Evolutionary conservation across 2,113 vertebrate species (phyloP), one percentile per base, ranked within the genome.

Genomic region (Cricetomys ansorgei): DNA sequence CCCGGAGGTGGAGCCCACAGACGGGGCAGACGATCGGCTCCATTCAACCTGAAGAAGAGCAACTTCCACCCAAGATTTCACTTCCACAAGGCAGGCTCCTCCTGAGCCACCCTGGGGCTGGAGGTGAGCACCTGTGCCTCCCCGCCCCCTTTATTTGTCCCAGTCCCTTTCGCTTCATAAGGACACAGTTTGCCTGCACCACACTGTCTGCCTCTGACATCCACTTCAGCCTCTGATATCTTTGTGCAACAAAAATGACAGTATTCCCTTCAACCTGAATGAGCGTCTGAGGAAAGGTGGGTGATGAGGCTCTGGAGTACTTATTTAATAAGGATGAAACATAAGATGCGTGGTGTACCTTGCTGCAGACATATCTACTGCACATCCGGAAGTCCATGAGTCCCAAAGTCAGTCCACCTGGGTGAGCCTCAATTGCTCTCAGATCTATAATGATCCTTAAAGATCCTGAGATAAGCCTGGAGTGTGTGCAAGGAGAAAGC

Each of bases 401-500:
- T 19, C 34, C 48, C 29, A 9, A 62, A 62, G 88, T 37, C 87
- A 62, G 88, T 37, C 87, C 40, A 45, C 31, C 19, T 19, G 29
- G 72, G n/a, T 0, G 34, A 43, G 7, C 37, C 17, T 0, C 3
- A 21, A 5, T 7, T 10, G 21, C 17, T 76, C n/a, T 2, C 0
- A 37, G 31, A 29, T 1, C 57, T 76, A 50, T 3, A 16, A 21
- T 0, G 12, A 3, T 2, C n/a, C 69, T 34, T 15, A 2, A 0
- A 0, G 62, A 5, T 0, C 0, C 23, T 1, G n/a, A 0, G 5
- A 37, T 8, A 1, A 45, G 9, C 40, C 70, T 21, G 0, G 65
- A 0, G 65, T 0, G 0, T 6, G 0, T 6, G 91, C 55, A 29
- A 1, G 2, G 0, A 1, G 15, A 17, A 2, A 7, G 7, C 2